These are phyloP conservation scores for Mormyrus lacerda DNA, from an alignment of 2,113 vertebrate genomes.

Conservation along the genomic window DNA sequence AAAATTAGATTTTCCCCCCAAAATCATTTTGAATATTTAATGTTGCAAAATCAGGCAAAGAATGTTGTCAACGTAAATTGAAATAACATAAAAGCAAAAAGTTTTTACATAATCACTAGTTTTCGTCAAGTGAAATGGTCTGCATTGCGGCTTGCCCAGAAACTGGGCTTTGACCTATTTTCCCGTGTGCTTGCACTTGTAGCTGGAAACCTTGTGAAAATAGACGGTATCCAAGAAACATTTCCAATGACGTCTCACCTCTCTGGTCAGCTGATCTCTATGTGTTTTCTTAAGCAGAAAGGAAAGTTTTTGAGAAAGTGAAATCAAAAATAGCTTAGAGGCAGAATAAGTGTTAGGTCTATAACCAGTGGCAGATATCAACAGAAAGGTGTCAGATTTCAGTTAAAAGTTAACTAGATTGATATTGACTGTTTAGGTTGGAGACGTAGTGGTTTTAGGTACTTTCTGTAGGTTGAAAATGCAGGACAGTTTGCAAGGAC, in stretches of 20 bases:
- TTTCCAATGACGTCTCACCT: background rate
- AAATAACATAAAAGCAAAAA: background rate
- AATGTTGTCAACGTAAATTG: background rate
- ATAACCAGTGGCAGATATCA: background rate
- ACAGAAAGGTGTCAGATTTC: background rate
- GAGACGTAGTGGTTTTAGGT: background rate
- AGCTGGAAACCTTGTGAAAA: background rate
- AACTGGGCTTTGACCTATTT: constrained; percentile 10
- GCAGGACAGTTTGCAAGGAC: background rate
- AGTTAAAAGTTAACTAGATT: background rate
- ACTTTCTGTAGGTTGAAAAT: background rate
- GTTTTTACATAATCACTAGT: background rate
- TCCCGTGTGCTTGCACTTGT: background rate
- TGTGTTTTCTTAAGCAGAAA: background rate
- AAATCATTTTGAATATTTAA: background rate
- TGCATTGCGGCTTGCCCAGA: background rate
- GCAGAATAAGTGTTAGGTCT: background rate
- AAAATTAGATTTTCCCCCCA: background rate
- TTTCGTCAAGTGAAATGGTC: background rate
- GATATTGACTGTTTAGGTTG: background rate
- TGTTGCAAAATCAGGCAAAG: background rate
- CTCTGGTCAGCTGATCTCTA: background rate
- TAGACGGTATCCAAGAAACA: background rate
- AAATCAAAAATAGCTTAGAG: background rate
- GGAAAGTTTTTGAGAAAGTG: background rate